Evolutionary conservation across 2,888 invertebrate species (phyloP), one percentile per base, ranked within the genome.

Genomic region (Sphinx pinastri): DNA sequence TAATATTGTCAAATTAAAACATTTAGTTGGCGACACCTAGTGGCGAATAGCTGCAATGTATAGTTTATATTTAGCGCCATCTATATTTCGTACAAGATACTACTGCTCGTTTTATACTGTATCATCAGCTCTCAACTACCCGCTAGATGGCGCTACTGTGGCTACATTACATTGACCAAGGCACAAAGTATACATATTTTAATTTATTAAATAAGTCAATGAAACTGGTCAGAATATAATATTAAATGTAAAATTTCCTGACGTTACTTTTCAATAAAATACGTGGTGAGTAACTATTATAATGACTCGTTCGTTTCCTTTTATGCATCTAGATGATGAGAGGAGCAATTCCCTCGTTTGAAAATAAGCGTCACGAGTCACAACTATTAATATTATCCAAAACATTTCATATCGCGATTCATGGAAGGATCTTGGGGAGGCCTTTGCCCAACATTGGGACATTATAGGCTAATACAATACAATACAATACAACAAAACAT

Each of bases 11-110:
- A 25, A 25, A 25, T 25, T 25, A 25, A n/a, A 52, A 51, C 1
- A 55, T 55, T 11, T 11, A 19, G 11, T 2, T 1, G 3, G 57
- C 72, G 84, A 84, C 84, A 86, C 81, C 91, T 90, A 82, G 73
- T 72, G 79, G 71, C 75, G 71, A 87, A 81, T 89, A 88, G 90
- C 79, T 10, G 72, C 76, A 86, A 60, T 68, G 8, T n/a, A 19
- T 12, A 70, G 55, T 57, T 8, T n/a, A 45, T 16, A 49, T 19
- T 2, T 55, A 73, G 73, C 86, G 88, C 85, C 90, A 88, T 86
- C 90, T 90, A 75, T 73, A 58, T 12, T 19, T 19, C 7, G 0
- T 47, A 49, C 47, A 16, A 11, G 49, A 19, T 3, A 63, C 49
- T 25, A 13, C 19, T 19, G 49, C 12, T 0, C 38, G 38, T 38